Conservation (phyloP, 2,113 vertebrate species). For the Microtus pennsylvanicus region DNA sequence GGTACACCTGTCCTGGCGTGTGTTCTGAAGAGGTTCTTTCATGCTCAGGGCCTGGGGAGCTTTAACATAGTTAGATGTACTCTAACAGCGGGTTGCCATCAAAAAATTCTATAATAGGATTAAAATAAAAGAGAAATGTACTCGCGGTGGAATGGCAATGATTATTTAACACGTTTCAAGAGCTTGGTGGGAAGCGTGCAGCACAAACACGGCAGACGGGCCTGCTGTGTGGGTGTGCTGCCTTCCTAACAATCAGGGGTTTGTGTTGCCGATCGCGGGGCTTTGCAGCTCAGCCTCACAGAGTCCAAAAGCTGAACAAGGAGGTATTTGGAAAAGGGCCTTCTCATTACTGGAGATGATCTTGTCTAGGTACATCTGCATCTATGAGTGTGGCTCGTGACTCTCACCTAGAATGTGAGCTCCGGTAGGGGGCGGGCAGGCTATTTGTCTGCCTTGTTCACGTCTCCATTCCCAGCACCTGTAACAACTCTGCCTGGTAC, state of each 20-base stretch:
- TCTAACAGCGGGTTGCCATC: slow-evolving; percentile 80
- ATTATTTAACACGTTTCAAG: slow-evolving; percentile 72
- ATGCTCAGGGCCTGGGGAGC: slow-evolving; percentile 83
- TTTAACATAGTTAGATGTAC: slow-evolving; percentile 85
- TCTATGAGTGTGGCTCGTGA: fast-evolving
- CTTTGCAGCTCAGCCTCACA: background rate
- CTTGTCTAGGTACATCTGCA: too few species aligned
- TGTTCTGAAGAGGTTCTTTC: slow-evolving; percentile 85
- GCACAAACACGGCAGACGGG: slow-evolving; percentile 54
- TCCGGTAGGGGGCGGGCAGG: background rate
- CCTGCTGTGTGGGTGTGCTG: slow-evolving; percentile 54
- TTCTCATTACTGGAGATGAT: background rate
- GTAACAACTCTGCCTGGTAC: background rate
- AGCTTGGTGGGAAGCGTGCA: slow-evolving; percentile 65
- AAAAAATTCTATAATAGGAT: slow-evolving; percentile 82
- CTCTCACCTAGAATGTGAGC: background rate
- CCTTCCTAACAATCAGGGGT: slow-evolving; percentile 38
- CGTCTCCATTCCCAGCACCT: background rate
- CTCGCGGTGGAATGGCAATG: slow-evolving; percentile 72
- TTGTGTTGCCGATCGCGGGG: slow-evolving; percentile 12
- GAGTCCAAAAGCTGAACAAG: background rate
- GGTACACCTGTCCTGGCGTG: slow-evolving; percentile 80
- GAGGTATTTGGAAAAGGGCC: background rate
- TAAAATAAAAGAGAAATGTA: slow-evolving; percentile 82
- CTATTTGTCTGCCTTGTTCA: background rate